phyloP scores from a whole-genome alignment of 2,797 vertebrate species.

The Enteromius afrohamiltoni region DNA sequence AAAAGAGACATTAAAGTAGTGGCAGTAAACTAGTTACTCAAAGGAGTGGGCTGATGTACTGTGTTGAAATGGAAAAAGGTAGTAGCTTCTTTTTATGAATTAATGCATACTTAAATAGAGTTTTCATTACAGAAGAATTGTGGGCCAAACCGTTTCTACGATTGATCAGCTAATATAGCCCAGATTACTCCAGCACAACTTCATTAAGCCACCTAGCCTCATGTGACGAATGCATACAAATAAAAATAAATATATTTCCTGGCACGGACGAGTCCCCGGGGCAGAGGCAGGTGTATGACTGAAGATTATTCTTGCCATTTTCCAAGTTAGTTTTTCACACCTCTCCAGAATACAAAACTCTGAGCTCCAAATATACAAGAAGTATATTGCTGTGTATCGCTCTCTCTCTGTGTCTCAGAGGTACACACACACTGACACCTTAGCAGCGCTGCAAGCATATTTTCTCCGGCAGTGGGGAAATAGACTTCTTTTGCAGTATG shows the following conservation, averaged over 20 bases:
- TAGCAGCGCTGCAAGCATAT: constrained; percentile 27
- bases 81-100: not conserved
- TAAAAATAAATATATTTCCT: constrained; percentile 59
- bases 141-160: constrained; percentile 30
- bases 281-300: constrained; percentile 71
- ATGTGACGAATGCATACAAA: constrained; percentile 38
- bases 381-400: constrained; percentile 10
- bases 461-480: constrained; percentile 44
- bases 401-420: constrained; percentile 18
- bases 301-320: constrained; percentile 67
- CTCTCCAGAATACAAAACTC: constrained; percentile 58
- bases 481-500: constrained; percentile 41
- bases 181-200: constrained; percentile 66
- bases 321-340: constrained; percentile 50
- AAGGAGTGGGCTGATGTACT: not conserved
- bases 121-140: constrained; percentile 26
- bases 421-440: constrained; percentile 31
- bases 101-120: not conserved
- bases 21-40: not conserved
- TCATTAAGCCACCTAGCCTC: constrained; percentile 64
- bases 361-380: constrained; percentile 64
- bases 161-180: constrained; percentile 62
- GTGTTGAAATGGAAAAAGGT: not conserved
- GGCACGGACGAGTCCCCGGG: constrained; percentile 62
- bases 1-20: not conserved